Conservation (phyloP, 2,888 invertebrate genomes). For the Tanytarsus gracilentus region DNA sequence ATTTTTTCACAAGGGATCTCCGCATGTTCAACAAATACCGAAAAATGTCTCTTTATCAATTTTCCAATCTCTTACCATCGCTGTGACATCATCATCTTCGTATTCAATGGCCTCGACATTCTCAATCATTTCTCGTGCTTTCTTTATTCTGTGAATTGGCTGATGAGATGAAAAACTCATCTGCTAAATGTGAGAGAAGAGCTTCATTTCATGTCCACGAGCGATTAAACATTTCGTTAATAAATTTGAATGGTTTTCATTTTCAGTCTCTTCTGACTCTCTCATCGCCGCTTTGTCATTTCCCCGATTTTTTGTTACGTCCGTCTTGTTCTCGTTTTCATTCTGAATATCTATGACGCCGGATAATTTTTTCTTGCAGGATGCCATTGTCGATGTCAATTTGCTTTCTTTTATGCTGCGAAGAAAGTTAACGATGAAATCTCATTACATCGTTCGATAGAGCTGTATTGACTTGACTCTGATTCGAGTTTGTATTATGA, state of each 20-base stretch:
- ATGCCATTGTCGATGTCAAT: too few species aligned
- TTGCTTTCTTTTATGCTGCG: too few species aligned
- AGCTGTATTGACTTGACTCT: too few species aligned
- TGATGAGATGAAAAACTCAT: constrained; percentile 17
- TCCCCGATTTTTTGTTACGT: background rate
- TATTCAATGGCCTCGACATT: background rate
- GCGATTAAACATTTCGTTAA: constrained; percentile 23
- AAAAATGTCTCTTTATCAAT: too few species aligned
- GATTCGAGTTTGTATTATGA: too few species aligned
- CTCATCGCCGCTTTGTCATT: background rate
- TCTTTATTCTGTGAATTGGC: background rate
- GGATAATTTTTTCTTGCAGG: too few species aligned
- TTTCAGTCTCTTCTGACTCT: background rate
- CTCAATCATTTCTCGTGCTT: too few species aligned
- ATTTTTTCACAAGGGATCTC: too few species aligned
- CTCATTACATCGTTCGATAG: too few species aligned
- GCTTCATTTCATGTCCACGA: constrained; percentile 12
- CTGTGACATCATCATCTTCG: background rate
- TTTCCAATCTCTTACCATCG: background rate
- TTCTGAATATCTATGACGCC: too few species aligned
- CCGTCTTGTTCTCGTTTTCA: background rate
- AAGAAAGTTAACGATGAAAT: too few species aligned
- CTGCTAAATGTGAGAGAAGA: constrained; percentile 7
- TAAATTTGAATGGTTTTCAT: constrained; percentile 19
- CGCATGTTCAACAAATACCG: too few species aligned